Conservation (phyloP, 2,113 vertebrate species). For the Meriones unguiculatus region DNA sequence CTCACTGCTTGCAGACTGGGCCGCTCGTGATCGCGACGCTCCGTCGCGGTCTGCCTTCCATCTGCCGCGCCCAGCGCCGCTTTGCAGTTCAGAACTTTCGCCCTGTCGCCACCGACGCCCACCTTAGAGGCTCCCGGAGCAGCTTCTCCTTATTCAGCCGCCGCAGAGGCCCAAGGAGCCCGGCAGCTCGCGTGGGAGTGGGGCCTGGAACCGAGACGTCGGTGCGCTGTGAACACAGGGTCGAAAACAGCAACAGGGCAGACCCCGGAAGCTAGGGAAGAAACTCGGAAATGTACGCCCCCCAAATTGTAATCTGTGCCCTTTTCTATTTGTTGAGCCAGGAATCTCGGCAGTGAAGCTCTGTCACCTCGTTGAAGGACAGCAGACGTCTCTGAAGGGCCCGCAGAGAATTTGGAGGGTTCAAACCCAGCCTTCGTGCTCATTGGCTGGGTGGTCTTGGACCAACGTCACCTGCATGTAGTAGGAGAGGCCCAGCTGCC, state of each 20-base stretch:
- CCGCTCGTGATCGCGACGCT: not conserved
- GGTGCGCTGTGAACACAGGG: not conserved
- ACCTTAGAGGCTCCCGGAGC: not conserved
- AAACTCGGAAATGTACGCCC: not conserved
- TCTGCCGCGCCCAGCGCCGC: too few relatives aligned
- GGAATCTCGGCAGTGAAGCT: conserved; percentile 7
- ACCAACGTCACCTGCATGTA: not conserved
- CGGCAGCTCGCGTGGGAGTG: too few relatives aligned
- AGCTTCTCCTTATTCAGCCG: not conserved
- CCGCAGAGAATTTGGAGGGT: not conserved
- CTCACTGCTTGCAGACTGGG: not conserved
- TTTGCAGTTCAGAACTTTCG: not conserved
- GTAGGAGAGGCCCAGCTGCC: not conserved
- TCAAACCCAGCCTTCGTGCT: not conserved
- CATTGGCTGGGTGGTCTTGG: not conserved
- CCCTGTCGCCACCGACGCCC: not conserved
- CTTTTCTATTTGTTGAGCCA: conserved; percentile 2
- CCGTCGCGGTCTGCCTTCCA: not conserved
- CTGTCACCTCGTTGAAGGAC: not conserved
- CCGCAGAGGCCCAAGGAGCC: not conserved
- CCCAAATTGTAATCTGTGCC: not conserved
- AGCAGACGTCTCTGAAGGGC: not conserved
- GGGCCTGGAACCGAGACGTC: not conserved
- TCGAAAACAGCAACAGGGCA: not conserved
- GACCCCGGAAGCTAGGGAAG: not conserved